These are phyloP conservation scores for Chromis chromis DNA, from an alignment of 2,797 vertebrate genomes.

Conservation along the genomic window DNA sequence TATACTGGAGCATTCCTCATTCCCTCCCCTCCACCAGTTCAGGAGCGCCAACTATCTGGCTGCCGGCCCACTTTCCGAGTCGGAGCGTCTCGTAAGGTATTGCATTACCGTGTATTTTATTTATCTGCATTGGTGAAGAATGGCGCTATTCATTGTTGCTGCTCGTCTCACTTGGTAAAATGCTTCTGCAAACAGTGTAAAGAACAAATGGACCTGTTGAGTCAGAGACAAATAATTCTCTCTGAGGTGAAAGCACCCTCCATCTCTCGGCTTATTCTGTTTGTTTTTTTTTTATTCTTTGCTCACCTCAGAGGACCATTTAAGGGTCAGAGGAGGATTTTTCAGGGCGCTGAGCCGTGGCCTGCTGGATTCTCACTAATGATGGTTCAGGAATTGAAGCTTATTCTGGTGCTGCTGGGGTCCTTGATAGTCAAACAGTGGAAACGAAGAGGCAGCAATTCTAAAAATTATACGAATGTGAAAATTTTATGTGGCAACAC, in stretches of 20 bases:
- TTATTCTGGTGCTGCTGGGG: conserved; percentile 39
- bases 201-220: conserved; percentile 55
- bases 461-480: conserved; percentile 5
- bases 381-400: conserved; percentile 56
- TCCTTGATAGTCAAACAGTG: conserved; percentile 23
- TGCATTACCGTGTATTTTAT: conserved; percentile 66
- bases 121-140: conserved; percentile 69
- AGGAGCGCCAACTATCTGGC: conserved; percentile 49
- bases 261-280: conserved; percentile 42
- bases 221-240: conserved; percentile 60
- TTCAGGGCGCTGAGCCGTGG: conserved; percentile 33
- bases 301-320: conserved; percentile 49
- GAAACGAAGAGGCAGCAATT: conserved; percentile 15
- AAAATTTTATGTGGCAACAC: conserved; percentile 6
- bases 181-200: conserved; percentile 49
- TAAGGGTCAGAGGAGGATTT: conserved; percentile 61
- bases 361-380: conserved; percentile 45
- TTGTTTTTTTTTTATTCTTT: conserved; percentile 39
- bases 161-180: conserved; percentile 46
- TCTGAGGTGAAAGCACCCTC: conserved; percentile 48
- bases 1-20: conserved; percentile 62
- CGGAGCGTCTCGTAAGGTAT: conserved; percentile 34
- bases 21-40: conserved; percentile 23
- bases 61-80: conserved; percentile 43
- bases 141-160: conserved; percentile 52